These are phyloP conservation scores for Setophaga coronata DNA, from an alignment of 2,113 vertebrate species.

Conservation along the genomic window DNA sequence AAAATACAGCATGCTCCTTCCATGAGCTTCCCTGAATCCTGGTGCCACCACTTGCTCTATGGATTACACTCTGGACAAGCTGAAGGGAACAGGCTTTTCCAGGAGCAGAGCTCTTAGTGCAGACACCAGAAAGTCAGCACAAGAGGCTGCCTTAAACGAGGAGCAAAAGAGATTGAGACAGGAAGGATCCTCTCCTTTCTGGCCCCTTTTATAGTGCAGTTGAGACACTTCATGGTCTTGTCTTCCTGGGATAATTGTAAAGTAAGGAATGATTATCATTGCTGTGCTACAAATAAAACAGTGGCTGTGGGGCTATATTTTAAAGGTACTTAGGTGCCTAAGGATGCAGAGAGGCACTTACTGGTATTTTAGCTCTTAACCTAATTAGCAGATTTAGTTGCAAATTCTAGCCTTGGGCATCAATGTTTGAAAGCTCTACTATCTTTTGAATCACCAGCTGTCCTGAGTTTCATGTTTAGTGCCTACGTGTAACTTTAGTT, in stretches of 20 bases:
- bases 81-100: background rate
- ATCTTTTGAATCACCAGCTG: background rate
- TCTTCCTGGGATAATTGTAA: background rate
- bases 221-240: background rate
- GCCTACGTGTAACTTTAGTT: background rate
- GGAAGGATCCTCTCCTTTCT: background rate
- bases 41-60: rapidly evolving
- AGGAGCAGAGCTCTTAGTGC: background rate
- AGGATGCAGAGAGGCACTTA: background rate
- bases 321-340: background rate
- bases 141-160: background rate
- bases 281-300: background rate
- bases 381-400: slow-evolving; percentile 44
- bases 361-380: slow-evolving; percentile 20
- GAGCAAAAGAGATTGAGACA: background rate
- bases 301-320: background rate
- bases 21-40: background rate
- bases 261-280: background rate
- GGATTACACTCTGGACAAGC: background rate
- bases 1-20: background rate
- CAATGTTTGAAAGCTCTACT: slow-evolving; percentile 12
- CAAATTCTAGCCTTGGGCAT: slow-evolving; percentile 37
- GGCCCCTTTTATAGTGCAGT: background rate
- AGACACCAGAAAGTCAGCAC: background rate
- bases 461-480: background rate